Conservation (phyloP, 1,140 invertebrate genomes). For the Leucophenga varia region DNA sequence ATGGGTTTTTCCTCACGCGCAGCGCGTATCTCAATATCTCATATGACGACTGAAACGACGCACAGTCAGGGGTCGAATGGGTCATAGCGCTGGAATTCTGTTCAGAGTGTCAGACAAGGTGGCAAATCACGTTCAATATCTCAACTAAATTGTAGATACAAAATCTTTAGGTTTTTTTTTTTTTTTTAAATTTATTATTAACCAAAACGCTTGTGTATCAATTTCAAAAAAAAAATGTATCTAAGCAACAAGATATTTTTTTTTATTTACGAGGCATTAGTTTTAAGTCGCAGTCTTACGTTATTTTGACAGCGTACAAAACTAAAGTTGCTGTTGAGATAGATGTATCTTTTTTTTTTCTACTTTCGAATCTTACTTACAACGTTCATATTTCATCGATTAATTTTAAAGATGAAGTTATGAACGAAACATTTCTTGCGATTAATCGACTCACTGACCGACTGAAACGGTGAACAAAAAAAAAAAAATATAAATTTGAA, state of each 20-base stretch:
- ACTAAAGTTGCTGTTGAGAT: slow-evolving; percentile 8
- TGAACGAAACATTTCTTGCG: slow-evolving; percentile 29
- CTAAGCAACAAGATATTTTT: slow-evolving; percentile 35
- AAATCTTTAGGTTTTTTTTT: no score
- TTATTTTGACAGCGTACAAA: slow-evolving; percentile 53
- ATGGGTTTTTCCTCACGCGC: slow-evolving; percentile 37
- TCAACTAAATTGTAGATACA: no score
- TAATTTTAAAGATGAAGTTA: slow-evolving; percentile 52
- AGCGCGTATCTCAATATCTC: no score
- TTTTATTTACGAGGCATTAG: slow-evolving; percentile 50
- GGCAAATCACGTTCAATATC: no score
- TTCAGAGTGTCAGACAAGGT: no score
- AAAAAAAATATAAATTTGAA: slow-evolving; percentile 33
- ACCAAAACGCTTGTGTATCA: no score
- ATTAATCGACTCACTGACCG: no score
- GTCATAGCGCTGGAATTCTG: no score
- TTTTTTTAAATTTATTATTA: no score
- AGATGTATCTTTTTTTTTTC: no score
- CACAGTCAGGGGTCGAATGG: slow-evolving; percentile 22
- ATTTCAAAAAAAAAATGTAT: no score
- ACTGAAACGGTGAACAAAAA: slow-evolving; percentile 20
- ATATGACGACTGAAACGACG: not conserved
- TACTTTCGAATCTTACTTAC: no score
- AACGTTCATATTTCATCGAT: slow-evolving; percentile 52
- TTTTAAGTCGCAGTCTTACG: slow-evolving; percentile 21